Base-by-base conservation (phyloP, 2,888 invertebrate species). In the Leptopilina drosophilae region DNA sequence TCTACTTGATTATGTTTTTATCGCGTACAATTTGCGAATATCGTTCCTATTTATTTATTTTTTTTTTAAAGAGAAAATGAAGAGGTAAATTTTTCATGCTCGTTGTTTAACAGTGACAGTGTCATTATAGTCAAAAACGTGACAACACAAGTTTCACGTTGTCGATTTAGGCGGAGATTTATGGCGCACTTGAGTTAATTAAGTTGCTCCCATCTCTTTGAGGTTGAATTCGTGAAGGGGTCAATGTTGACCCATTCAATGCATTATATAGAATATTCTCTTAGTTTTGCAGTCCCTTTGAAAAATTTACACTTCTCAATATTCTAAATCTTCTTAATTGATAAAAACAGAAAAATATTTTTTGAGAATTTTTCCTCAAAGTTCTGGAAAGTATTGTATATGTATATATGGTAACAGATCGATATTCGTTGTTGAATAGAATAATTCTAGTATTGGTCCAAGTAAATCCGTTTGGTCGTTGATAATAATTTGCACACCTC, bases 211-310 rank as follows among this genome's bases (percentile, higher is more conserved):
- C 26, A 73, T 33, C 56, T 73, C 73, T 53, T 73, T 56, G 73
- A 73, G 73, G 73, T 73, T 73, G 73, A 56, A 73, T 73, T 73
- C 73, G 53, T 73, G 73, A 73, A 73, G 53, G 73, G 73, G 73
- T 73, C 73, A 73, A 73, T 53, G 73, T 53, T 73, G 53, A 53
- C 26, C 49, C 49, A 11, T 49, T 49, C 49, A 49, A 49, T 1
- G 6, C 42, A 42, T 42, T 11, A 49, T 49, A 46, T 9, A 26
- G 53, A 53, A 14, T 53, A n/a, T 33, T 73, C 62, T 20, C 59
- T 59, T 59, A 1, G 15, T n/a, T 59, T 59, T 15, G 15, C 15
- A 64, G 33, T 64, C 26, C 26, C 49, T 4, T 49, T 7, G 33
- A 42, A 8, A 8, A 42, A 42, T 42, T 8, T 42, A 5, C 33